phyloP scores from a whole-genome alignment of 2,888 invertebrate species.

The Caenorhabditis sulstoni region DNA sequence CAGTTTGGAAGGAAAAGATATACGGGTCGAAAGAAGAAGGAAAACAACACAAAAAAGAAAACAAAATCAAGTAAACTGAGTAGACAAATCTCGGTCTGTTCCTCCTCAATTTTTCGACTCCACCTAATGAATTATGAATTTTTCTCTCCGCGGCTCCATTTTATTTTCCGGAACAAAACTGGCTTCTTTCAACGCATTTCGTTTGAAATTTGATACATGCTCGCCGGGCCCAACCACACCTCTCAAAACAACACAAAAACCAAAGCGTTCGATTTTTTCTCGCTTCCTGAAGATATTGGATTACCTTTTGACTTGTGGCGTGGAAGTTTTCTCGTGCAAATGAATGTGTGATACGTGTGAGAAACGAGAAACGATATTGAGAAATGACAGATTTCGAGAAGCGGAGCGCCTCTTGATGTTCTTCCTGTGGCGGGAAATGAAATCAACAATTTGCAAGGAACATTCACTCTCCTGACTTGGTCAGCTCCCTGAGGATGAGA shows the following conservation, averaged over 20 bases:
- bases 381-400: neutral
- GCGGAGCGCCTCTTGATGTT: conserved; percentile 13
- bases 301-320: too few relatives aligned
- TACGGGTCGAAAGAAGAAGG: too few relatives aligned
- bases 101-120: neutral
- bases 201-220: neutral
- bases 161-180: neutral
- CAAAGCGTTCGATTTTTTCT: too few relatives aligned
- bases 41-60: neutral
- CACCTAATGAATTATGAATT: conserved; percentile 9
- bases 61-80: conserved; percentile 7
- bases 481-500: conserved; percentile 28
- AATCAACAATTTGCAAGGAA: conserved; percentile 38
- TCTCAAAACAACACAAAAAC: neutral
- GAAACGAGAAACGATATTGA: too few relatives aligned
- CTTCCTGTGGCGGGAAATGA: conserved; percentile 30
- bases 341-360: conserved; percentile 3
- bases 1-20: too few relatives aligned
- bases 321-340: too few relatives aligned
- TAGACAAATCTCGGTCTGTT: neutral
- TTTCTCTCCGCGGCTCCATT: neutral
- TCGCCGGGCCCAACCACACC: too few relatives aligned
- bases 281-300: too few relatives aligned
- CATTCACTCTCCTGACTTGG: conserved; percentile 32
- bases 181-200: neutral